Percentiles rank a stretch among this genome's conserved stretches.
These are phyloP conservation scores for Zaprionus davidi DNA, from an alignment of 1,140 invertebrate genomes.

Conservation along the genomic window DNA sequence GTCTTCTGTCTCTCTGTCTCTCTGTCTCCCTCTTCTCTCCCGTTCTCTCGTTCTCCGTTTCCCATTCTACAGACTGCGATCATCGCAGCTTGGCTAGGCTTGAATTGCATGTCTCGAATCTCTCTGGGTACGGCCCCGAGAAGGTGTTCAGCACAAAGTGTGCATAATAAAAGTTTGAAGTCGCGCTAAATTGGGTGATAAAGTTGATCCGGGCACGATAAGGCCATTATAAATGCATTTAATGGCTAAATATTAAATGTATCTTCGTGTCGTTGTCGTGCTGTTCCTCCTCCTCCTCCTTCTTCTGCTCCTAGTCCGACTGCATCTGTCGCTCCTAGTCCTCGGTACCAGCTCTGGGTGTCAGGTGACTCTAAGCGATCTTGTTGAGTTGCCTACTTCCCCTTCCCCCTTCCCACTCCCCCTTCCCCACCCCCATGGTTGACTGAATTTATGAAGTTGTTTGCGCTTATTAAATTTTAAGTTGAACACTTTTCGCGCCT, in stretches of 20 bases:
- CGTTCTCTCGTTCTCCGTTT: not conserved
- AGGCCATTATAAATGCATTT: slow-evolving; percentile 82
- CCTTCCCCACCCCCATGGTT: too few relatives aligned
- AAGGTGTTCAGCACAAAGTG: slow-evolving; percentile 37
- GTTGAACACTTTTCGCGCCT: slow-evolving; percentile 66
- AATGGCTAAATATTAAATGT: slow-evolving; percentile 82
- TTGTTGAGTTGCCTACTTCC: slow-evolving; percentile 14
- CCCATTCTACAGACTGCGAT: not conserved
- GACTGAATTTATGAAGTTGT: slow-evolving; percentile 78
- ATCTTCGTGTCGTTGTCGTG: slow-evolving; percentile 69
- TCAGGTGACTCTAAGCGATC: slow-evolving; percentile 63
- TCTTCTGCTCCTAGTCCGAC: not conserved
- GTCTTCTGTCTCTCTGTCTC: not conserved
- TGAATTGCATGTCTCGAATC: slow-evolving; percentile 4
- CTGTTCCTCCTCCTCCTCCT: not conserved
- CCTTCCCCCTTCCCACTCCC: too few relatives aligned
- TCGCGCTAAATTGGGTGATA: slow-evolving; percentile 72
- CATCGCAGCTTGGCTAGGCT: slow-evolving; percentile 3
- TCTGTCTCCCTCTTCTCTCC: not conserved
- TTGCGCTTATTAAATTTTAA: slow-evolving; percentile 81
- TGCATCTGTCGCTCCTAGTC: not conserved
- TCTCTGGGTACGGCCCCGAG: not conserved
- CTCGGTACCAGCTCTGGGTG: slow-evolving; percentile 34
- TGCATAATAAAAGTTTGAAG: slow-evolving; percentile 68
- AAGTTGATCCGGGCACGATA: slow-evolving; percentile 75